A percentile compares a stretch with the other conserved stretches of the same genome.
Conservation (phyloP, 2,113 vertebrate species). For the Halcyon senegalensis region DNA sequence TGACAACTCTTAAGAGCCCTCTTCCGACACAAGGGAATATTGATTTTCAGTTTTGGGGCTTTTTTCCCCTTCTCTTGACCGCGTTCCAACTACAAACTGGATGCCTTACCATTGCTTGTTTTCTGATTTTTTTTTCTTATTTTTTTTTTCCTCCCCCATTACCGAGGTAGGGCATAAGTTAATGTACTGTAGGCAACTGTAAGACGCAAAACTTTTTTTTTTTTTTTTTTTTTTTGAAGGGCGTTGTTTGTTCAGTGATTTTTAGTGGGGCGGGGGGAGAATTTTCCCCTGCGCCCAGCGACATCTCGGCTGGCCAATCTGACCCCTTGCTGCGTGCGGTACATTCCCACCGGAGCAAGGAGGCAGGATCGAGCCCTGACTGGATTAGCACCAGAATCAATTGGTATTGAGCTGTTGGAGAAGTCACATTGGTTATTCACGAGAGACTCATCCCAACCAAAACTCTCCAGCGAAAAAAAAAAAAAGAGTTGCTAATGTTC, state of each 20-base stretch:
- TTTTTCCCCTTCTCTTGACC: background rate
- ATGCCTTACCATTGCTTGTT: background rate
- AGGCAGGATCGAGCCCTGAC: slow-evolving; percentile 35
- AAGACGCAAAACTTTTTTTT: background rate
- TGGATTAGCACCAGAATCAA: slow-evolving; percentile 48
- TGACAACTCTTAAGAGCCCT: slow-evolving; percentile 50
- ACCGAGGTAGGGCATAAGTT: background rate
- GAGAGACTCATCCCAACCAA: slow-evolving; percentile 52
- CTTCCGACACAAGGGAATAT: slow-evolving; percentile 10
- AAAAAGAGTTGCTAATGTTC: slow-evolving; percentile 33
- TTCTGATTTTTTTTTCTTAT: background rate
- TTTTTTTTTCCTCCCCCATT: background rate
- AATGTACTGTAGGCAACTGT: background rate
- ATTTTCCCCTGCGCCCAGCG: background rate
- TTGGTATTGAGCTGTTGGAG: slow-evolving; percentile 42
- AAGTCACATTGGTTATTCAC: slow-evolving; percentile 54
- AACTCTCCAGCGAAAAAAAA: slow-evolving; percentile 21
- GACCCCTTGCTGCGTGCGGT: background rate
- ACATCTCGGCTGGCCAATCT: background rate
- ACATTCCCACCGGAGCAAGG: slow-evolving; percentile 10
- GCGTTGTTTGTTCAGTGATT: background rate
- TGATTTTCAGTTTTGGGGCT: background rate
- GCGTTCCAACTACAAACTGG: background rate
- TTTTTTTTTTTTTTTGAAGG: background rate
- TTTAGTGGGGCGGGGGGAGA: background rate